Evolutionary conservation across 2,888 invertebrate species (phyloP), one percentile per base, ranked within the genome.

Genomic region (Pediacus dermestoides): DNA sequence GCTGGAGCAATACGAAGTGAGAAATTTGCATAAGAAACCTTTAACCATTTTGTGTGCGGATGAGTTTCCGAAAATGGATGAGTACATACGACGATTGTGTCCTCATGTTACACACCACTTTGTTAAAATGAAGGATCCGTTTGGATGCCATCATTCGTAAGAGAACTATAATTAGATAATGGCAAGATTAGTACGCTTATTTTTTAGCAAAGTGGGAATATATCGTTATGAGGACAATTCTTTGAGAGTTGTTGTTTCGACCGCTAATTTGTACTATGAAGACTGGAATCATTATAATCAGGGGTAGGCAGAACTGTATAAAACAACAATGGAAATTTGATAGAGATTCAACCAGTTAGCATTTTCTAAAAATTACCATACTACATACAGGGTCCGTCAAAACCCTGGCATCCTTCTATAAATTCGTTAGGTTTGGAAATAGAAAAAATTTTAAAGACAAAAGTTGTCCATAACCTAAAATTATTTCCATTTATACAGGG

Each of bases 281-380:
- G 96, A 97, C 68, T 97, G 96, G 96, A 81, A 87, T 57, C 88
- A 94, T 65, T 81, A 93, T 53, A 91, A 93, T 1, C 95, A 97
- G 68, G 93, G 93, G 80, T 88, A 64, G 66, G 23, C 21, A 22
- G 21, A 21, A n/a, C n/a, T n/a, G n/a, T 10, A 8, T n/a, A n/a
- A 26, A 10, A 7, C 7, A 26, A 26, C 9, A 26, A 26, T 4
- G 10, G 4, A 7, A 26, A 9, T 26, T 4, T 26, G 11, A n/a
- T n/a, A n/a, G n/a, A n/a, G n/a, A n/a, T n/a, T n/a, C n/a, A n/a
- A n/a, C n/a, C n/a, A n/a, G n/a, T n/a, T n/a, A n/a, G n/a, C n/a
- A n/a, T n/a, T n/a, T n/a, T n/a, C n/a, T n/a, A n/a, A n/a, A n/a
- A n/a, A n/a, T n/a, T n/a, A n/a, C n/a, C n/a, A n/a, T n/a, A n/a